These are phyloP conservation scores for Caenorhabditis zanzibari DNA, from an alignment of 2,888 invertebrate species.

Conservation along the genomic window DNA sequence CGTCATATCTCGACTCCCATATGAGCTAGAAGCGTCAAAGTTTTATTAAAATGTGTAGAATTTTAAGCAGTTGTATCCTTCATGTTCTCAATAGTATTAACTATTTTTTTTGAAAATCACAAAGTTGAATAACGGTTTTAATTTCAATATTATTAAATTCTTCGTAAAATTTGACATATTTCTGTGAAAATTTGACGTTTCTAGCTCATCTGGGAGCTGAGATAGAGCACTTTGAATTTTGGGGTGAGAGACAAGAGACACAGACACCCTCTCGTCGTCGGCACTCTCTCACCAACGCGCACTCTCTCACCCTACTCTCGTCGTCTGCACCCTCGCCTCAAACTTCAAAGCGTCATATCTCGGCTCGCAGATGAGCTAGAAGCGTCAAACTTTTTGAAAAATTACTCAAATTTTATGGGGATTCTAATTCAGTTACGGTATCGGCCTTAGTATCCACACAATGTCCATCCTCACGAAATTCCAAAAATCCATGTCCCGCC, in stretches of 20 bases:
- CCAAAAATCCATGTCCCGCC: conserved; percentile 20
- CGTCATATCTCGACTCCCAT: not conserved
- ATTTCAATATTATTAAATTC: too few relatives aligned
- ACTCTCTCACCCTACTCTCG: not conserved
- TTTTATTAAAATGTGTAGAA: too few relatives aligned
- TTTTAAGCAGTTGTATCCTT: not conserved
- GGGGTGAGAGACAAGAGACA: not conserved
- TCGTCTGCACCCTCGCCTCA: not conserved
- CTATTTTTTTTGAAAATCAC: too few relatives aligned
- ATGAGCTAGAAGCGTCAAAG: too few relatives aligned
- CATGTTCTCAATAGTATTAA: too few relatives aligned
- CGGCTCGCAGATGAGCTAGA: not conserved
- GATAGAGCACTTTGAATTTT: not conserved
- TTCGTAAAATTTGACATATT: too few relatives aligned
- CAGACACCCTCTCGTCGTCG: not conserved
- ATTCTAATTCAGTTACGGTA: conserved; percentile 1
- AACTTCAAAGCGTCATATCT: not conserved
- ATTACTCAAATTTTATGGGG: not conserved
- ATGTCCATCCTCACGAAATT: conserved; percentile 12
- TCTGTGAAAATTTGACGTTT: not conserved
- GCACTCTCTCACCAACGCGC: not conserved
- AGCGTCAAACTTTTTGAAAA: not conserved
- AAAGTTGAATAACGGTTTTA: too few relatives aligned
- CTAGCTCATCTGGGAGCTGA: not conserved
- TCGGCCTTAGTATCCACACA: conserved; percentile 3